A percentile compares a stretch with the other conserved stretches of the same genome.
Evolutionary conservation across 2,888 invertebrate genomes (phyloP).

Genomic region (Octonoba sinensis): DNA sequence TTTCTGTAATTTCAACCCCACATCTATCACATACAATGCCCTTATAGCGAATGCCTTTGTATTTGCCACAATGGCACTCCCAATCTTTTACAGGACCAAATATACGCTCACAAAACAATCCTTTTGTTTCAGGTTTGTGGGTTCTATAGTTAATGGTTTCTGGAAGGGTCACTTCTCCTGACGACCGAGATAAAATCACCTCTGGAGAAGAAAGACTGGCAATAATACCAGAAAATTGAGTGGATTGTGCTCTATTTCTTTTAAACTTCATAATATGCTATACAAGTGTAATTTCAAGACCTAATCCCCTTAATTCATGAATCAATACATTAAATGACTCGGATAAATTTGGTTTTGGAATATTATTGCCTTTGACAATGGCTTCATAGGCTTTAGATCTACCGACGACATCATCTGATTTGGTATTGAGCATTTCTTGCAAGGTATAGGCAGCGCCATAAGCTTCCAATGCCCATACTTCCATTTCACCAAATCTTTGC

Average conservation of each 20-base stretch:
- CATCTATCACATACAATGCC: conserved; percentile 6
- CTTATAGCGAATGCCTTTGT: background rate
- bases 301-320: background rate
- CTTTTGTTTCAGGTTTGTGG: background rate
- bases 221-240: too few species aligned
- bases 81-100: conserved; percentile 4
- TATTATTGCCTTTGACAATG: conserved; percentile 59
- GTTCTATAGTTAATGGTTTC: conserved; percentile 8
- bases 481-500: conserved; percentile 66
- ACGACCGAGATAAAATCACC: background rate
- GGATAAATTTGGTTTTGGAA: background rate
- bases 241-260: too few species aligned
- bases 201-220: background rate
- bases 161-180: background rate
- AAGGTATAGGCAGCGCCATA: conserved; percentile 65
- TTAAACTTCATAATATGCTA: too few species aligned
- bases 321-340: conserved; percentile 56
- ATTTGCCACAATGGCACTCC: conserved; percentile 12
- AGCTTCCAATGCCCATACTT: conserved; percentile 65
- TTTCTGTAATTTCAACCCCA: conserved; percentile 4
- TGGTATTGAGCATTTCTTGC: conserved; percentile 53
- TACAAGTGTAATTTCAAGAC: too few species aligned
- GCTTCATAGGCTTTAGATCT: conserved; percentile 30
- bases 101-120: background rate
- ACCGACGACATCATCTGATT: conserved; percentile 56